Evolutionary conservation across 2,797 vertebrate genomes (phyloP), one percentile per base, ranked within the genome.

Genomic region (Gephyroberyx darwinii): DNA sequence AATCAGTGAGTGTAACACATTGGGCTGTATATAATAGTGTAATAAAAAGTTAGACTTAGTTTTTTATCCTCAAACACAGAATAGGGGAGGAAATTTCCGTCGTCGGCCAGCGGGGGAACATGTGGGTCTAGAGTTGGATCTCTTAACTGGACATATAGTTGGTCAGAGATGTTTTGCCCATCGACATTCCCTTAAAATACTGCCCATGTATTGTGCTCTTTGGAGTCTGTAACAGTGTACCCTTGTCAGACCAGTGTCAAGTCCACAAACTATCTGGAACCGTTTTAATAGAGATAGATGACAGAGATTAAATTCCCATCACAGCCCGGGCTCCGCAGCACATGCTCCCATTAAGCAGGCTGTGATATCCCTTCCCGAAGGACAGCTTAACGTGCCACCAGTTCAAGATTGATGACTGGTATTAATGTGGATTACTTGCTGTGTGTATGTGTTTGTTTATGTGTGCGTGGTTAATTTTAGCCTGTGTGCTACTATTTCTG

Each of bases 231-330:
- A 16, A 3, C n/a, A 39, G 43, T n/a, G 51, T 31, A 16, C 48
- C 50, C 33, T 33, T 10, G 26, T 61, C 69, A 35, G 41, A 10
- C 54, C 52, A 0, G 16, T 30, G 74, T 84, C 45, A 65, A 62
- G 62, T 14, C 63, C 35, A 16, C 47, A 9, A 3, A 63, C 64
- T 65, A 54, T 64, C 53, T 59, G 68, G 61, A 83, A 80, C 66
- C 59, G 12, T 45, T 78, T 69, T 85, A 83, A 88, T 80, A 71
- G 72, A 88, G 85, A 86, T 63, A 6, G 55, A 89, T 84, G 82
- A 51, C 35, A 4, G 39, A 65, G 75, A 84, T 88, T 85, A 79
- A 75, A 77, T 75, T 64, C 57, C 71, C 69, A 80, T 81, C 65
- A 72, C 17, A 22, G 53, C 71, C 45, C 62, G 2, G 51, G 12